Percentiles rank a stretch among this genome's conserved stretches.
Evolutionary conservation across 2,797 vertebrate genomes (phyloP).

Genomic region (Trachurus trachurus): DNA sequence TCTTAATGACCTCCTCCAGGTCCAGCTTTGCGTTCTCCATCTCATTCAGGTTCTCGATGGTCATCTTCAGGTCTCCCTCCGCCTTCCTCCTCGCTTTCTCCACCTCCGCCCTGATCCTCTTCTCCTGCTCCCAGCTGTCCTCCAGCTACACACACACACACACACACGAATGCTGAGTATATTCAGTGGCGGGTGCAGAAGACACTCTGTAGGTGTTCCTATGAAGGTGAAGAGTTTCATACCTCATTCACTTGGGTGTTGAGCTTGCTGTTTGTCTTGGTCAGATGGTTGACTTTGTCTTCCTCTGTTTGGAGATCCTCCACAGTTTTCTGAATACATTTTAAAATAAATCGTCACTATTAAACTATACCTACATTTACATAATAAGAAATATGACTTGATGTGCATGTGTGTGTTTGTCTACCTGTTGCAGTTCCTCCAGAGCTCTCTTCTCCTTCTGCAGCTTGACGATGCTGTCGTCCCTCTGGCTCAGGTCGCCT

Average conservation of each 20-base stretch:
- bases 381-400: background rate
- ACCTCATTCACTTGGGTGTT: constrained; percentile 77
- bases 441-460: constrained; percentile 85
- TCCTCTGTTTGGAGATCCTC: constrained; percentile 85
- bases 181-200: background rate
- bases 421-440: constrained; percentile 86
- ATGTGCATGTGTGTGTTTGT: constrained; percentile 3
- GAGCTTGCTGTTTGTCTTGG: constrained; percentile 84
- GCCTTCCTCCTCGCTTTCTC: constrained; percentile 84
- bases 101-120: constrained; percentile 83
- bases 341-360: background rate
- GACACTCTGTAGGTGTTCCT: background rate
- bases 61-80: constrained; percentile 84
- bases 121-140: constrained; percentile 85
- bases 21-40: constrained; percentile 82
- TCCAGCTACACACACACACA: constrained; percentile 72
- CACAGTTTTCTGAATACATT: constrained; percentile 81
- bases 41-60: constrained; percentile 81
- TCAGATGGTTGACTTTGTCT: constrained; percentile 84
- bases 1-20: constrained; percentile 84
- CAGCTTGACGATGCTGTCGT: constrained; percentile 82
- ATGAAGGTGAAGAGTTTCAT: background rate
- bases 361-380: background rate
- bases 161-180: background rate
- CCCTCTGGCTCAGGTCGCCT: constrained; percentile 81